Percentiles rank a stretch among this genome's conserved stretches.
These are phyloP conservation scores for Maccullochella peelii DNA, from an alignment of 2,113 vertebrate genomes.

Conservation along the genomic window DNA sequence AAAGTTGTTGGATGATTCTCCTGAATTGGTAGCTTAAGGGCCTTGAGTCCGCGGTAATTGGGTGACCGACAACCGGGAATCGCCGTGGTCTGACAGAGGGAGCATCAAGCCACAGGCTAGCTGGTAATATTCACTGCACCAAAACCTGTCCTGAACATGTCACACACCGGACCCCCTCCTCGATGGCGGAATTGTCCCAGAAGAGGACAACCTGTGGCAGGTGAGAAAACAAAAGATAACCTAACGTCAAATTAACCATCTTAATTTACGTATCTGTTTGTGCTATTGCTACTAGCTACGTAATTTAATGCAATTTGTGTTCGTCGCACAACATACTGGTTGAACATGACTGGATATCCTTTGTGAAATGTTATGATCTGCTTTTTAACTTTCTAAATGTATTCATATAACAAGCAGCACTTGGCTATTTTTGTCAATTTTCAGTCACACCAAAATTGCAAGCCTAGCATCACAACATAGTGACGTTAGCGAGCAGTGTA, in stretches of 20 bases:
- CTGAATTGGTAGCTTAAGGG: constrained; percentile 49
- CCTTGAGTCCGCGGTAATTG: constrained; percentile 67
- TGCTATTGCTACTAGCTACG: constrained; percentile 6
- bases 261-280: neutral
- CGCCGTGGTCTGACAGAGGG: neutral
- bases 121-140: neutral
- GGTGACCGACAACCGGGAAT: constrained; percentile 46
- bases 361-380: neutral
- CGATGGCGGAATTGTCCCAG: constrained; percentile 95
- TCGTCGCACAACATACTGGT: neutral
- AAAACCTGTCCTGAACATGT: constrained; percentile 78
- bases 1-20: constrained; percentile 40
- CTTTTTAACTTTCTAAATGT: neutral
- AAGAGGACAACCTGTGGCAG: constrained; percentile 94
- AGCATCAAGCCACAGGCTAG: constrained; percentile 13
- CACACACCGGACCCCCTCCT: constrained; percentile 92
- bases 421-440: neutral
- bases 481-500: neutral
- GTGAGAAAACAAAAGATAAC: constrained; percentile 75
- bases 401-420: neutral
- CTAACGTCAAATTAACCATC: neutral
- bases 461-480: constrained; percentile 33
- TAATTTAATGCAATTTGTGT: neutral
- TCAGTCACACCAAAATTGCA: neutral
- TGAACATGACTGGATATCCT: neutral